phyloP scores from a whole-genome alignment of 2,113 vertebrate genomes.

The Amazona guildingii region DNA sequence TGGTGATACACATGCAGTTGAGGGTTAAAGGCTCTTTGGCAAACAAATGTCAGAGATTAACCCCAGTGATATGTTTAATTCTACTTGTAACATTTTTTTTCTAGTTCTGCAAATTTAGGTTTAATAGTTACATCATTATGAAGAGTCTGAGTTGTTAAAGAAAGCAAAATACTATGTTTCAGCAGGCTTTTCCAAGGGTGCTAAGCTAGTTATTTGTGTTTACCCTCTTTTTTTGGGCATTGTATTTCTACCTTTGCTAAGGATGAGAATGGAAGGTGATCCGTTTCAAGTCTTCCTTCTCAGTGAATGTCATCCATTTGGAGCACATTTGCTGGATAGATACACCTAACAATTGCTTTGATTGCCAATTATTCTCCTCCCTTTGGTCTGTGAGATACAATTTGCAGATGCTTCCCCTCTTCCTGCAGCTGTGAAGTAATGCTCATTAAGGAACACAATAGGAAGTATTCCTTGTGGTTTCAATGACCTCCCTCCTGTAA shows the following conservation, averaged over 20 bases:
- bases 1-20: not conserved
- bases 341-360: not conserved
- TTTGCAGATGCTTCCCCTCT: constrained; percentile 30
- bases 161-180: not conserved
- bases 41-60: not conserved
- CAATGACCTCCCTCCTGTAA: not conserved
- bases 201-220: not conserved
- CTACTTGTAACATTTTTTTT: not conserved
- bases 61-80: not conserved
- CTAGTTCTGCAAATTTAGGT: not conserved
- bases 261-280: not conserved
- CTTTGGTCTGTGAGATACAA: not conserved
- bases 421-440: constrained; percentile 17
- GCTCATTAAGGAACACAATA: constrained; percentile 24
- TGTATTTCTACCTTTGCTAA: not conserved
- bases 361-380: not conserved
- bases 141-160: not conserved
- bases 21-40: not conserved
- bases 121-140: not conserved
- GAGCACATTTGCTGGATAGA: not conserved
- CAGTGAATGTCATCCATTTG: not conserved
- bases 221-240: not conserved
- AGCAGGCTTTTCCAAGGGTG: not conserved
- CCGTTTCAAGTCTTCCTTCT: not conserved
- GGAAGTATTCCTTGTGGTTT: not conserved